phyloP scores from a whole-genome alignment of 2,113 vertebrate species.

The Calidris pygmaea region DNA sequence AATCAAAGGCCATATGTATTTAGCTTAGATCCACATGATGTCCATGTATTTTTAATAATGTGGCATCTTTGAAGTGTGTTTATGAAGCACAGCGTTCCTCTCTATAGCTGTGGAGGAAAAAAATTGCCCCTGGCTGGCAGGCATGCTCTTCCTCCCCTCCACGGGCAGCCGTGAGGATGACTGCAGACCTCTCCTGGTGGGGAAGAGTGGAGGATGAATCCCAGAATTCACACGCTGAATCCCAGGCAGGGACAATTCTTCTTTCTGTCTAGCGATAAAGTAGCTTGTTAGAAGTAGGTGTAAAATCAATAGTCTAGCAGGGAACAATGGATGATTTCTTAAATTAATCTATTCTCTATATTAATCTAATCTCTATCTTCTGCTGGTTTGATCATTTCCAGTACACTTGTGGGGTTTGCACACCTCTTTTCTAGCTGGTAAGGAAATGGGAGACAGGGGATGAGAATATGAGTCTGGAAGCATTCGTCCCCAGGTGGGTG shows the following conservation, averaged over 20 bases:
- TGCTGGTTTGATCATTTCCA: neutral
- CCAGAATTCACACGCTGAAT: neutral
- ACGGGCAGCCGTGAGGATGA: neutral
- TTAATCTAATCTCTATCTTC: neutral
- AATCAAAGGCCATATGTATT: slow-evolving; percentile 81
- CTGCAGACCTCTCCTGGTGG: neutral
- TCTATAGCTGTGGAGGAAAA: neutral
- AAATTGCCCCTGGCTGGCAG: neutral
- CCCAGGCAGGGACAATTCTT: neutral
- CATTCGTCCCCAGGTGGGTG: neutral
- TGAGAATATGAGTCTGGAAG: neutral
- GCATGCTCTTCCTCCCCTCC: neutral
- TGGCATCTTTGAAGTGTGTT: slow-evolving; percentile 75
- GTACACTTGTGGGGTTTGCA: neutral
- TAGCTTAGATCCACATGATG: slow-evolving; percentile 74
- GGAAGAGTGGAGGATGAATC: no score
- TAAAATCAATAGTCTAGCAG: neutral
- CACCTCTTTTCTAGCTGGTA: neutral
- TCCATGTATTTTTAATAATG: slow-evolving; percentile 80
- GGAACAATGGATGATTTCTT: neutral
- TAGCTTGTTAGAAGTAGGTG: neutral
- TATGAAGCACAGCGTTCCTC: slow-evolving; percentile 31
- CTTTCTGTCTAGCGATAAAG: neutral
- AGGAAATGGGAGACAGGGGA: neutral
- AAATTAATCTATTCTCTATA: neutral